A percentile compares a stretch with the other conserved stretches of the same genome.
Evolutionary conservation across 2,888 invertebrate genomes (phyloP).

Genomic region (Asteroscopus sphinx): DNA sequence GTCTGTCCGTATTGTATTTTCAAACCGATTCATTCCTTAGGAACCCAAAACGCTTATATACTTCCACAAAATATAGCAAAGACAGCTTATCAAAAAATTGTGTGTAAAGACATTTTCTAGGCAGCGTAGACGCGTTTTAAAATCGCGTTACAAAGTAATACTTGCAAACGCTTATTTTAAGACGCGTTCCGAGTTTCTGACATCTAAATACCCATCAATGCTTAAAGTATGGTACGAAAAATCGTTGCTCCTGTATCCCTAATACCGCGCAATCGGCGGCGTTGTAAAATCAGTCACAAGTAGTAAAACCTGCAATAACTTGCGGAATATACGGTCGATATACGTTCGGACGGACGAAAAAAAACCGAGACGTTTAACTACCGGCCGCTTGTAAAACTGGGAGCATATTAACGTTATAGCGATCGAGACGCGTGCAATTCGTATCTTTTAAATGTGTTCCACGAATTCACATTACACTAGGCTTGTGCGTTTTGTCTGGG

Average conservation of each 20-base stretch:
- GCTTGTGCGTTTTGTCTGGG: conserved; percentile 14
- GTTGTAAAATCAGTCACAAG: conserved; percentile 88
- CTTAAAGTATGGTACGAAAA: conserved; percentile 52
- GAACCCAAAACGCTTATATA: no score
- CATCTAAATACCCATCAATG: conserved; percentile 47
- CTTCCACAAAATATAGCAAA: background rate
- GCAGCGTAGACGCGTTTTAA: background rate
- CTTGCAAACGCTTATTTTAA: conserved; percentile 23
- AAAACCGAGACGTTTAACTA: conserved; percentile 71
- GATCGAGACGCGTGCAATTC: conserved; percentile 70
- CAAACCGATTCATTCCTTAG: no score
- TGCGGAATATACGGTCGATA: conserved; percentile 83
- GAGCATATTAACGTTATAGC: conserved; percentile 71
- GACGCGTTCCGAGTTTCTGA: conserved; percentile 22
- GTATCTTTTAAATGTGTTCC: conserved; percentile 71
- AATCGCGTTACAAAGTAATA: conserved; percentile 26
- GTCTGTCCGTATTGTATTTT: no score
- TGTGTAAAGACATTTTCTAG: background rate
- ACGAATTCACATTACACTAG: conserved; percentile 64
- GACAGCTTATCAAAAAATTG: background rate
- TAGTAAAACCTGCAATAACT: conserved; percentile 83
- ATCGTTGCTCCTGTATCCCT: conserved; percentile 62
- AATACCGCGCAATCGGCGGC: conserved; percentile 73
- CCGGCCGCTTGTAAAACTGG: conserved; percentile 82
- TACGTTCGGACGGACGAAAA: conserved; percentile 66